Evolutionary conservation across 1,140 invertebrate species (phyloP).

Genomic region (Drosophila dunni): DNA sequence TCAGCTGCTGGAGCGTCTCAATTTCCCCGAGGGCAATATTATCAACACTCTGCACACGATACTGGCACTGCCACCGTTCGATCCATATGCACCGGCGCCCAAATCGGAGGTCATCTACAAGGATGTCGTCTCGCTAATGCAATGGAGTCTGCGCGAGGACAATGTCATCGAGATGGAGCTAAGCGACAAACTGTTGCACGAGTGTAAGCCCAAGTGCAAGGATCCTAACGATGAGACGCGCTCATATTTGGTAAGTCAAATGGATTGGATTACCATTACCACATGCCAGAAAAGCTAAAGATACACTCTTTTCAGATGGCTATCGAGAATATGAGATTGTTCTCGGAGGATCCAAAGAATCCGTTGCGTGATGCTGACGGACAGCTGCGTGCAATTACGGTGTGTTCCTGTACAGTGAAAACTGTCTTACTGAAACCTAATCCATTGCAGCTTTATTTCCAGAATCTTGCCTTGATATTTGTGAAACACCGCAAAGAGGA

Average conservation of each 20-base stretch:
- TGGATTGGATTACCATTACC: not conserved
- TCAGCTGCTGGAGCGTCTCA: constrained; percentile 68
- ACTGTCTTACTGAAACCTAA: constrained; percentile 54
- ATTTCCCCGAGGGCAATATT: constrained; percentile 71
- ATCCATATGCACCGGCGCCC: constrained; percentile 75
- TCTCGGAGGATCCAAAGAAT: constrained; percentile 75
- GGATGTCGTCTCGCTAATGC: constrained; percentile 72
- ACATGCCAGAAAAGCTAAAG: not conserved
- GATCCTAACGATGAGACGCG: constrained; percentile 71
- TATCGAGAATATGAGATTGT: constrained; percentile 74
- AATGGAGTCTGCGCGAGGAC: constrained; percentile 77
- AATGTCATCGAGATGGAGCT: constrained; percentile 75
- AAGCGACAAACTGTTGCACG: constrained; percentile 71
- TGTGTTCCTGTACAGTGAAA: constrained; percentile 37
- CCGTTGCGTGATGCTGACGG: constrained; percentile 66
- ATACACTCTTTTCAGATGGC: constrained; percentile 52
- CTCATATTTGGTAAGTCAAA: constrained; percentile 62
- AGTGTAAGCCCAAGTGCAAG: constrained; percentile 56
- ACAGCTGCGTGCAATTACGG: constrained; percentile 79
- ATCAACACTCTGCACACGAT: constrained; percentile 77
- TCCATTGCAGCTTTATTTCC: constrained; percentile 75
- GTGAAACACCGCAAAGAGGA: constrained; percentile 77
- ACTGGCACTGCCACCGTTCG: constrained; percentile 73
- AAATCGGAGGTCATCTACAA: constrained; percentile 72
- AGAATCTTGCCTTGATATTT: constrained; percentile 83